These are phyloP conservation scores for Parazoanthus atlanticus DNA, from an alignment of 92 coral and sea anemone genomes.

Conservation along the genomic window DNA sequence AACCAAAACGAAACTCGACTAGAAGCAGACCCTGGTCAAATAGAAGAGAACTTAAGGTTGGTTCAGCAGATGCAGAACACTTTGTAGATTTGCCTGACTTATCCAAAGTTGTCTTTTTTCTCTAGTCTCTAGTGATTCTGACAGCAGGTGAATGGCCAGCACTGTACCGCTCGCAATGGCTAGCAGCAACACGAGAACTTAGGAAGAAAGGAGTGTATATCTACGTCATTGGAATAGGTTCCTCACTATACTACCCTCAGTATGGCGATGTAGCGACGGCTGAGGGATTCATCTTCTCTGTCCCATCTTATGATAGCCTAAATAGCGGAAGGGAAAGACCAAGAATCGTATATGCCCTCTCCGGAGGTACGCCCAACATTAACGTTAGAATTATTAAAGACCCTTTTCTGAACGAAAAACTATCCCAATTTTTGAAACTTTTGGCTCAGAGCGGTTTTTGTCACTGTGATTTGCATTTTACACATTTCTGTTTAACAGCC, in stretches of 20 bases:
- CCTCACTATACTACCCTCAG: constrained; percentile 44
- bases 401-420: no score
- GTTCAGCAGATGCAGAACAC: neutral
- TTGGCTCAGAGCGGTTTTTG: no score
- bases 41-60: neutral
- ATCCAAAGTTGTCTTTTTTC: neutral
- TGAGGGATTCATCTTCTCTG: constrained; percentile 62
- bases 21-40: no score
- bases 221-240: constrained; percentile 69
- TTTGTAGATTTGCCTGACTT: no score
- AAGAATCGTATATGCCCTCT: constrained; percentile 64
- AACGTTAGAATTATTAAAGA: no score
- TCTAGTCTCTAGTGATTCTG: constrained; percentile 63
- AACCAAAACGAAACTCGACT: no score
- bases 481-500: no score
- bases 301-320: constrained; percentile 51
- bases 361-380: constrained; percentile 53
- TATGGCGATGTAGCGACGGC: constrained; percentile 60
- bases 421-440: no score
- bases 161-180: constrained; percentile 53
- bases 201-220: constrained; percentile 51
- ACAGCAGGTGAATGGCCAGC: constrained; percentile 77
- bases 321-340: constrained; percentile 49
- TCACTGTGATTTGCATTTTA: no score
- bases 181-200: constrained; percentile 48